A percentile compares a stretch with the other conserved stretches of the same genome.
Conservation (phyloP, 2,797 vertebrate species). For the Amazona ochrocephala region DNA sequence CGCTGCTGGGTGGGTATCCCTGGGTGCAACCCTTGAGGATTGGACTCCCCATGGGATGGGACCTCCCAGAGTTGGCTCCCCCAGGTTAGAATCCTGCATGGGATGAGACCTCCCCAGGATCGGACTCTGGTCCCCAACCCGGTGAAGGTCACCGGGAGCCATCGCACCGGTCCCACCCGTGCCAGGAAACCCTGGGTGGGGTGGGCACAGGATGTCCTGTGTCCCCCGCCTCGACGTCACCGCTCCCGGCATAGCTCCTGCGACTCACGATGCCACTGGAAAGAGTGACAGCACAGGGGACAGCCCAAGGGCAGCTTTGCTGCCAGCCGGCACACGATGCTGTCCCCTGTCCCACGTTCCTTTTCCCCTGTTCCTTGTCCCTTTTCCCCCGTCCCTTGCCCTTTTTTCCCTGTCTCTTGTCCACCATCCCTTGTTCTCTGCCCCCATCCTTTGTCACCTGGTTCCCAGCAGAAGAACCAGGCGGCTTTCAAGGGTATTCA, state of each 20-base stretch:
- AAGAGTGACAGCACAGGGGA: not conserved
- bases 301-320: not conserved
- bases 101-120: too few species aligned
- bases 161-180: not conserved
- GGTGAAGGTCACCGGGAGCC: not conserved
- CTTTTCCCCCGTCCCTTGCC: not conserved
- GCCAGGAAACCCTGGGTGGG: not conserved
- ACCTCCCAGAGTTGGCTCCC: not conserved
- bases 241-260: not conserved
- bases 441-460: not conserved
- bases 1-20: not conserved
- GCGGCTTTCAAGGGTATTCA: not conserved
- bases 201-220: conserved; percentile 29
- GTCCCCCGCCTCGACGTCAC: not conserved
- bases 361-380: not conserved
- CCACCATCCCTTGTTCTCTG: not conserved
- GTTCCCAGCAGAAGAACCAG: not conserved
- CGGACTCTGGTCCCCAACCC: not conserved
- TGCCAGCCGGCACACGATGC: not conserved
- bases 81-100: not conserved
- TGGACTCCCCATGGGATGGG: not conserved
- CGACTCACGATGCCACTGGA: not conserved
- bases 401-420: not conserved
- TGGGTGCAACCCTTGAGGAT: too few species aligned
- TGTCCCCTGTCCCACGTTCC: not conserved